phyloP scores from a whole-genome alignment of 2,888 invertebrate genomes.

The Leptura quadrifasciata region DNA sequence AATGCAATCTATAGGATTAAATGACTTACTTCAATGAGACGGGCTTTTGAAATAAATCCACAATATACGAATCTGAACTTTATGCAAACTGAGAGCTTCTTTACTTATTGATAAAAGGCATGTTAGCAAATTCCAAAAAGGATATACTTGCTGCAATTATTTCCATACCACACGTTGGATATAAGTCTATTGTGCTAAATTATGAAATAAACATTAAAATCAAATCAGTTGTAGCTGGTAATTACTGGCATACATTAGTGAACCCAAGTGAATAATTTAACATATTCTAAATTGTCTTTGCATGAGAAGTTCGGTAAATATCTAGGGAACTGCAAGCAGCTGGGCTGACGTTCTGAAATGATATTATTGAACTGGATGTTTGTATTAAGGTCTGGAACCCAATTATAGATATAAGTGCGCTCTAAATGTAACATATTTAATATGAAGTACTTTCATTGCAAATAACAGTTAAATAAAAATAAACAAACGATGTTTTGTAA shows the following conservation, averaged over 20 bases:
- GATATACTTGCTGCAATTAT: background rate
- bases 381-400: no score
- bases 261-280: conserved; percentile 1
- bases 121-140: background rate
- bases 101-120: background rate
- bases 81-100: background rate
- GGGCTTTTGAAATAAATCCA: background rate
- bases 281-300: background rate
- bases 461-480: no score
- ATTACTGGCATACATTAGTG: background rate
- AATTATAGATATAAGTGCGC: no score
- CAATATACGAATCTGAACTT: background rate
- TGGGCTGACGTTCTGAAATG: background rate
- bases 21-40: background rate
- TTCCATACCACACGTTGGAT: background rate
- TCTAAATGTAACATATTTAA: no score
- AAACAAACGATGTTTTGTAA: no score
- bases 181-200: background rate
- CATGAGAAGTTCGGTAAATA: background rate
- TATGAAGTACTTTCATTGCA: no score
- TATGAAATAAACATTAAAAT: conserved; percentile 1
- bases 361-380: background rate
- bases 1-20: no score
- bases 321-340: background rate
- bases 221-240: background rate